Percentiles rank a stretch among this genome's conserved stretches.
These are phyloP conservation scores for Gryllus longicercus DNA, from an alignment of 2,888 invertebrate genomes.

Conservation along the genomic window DNA sequence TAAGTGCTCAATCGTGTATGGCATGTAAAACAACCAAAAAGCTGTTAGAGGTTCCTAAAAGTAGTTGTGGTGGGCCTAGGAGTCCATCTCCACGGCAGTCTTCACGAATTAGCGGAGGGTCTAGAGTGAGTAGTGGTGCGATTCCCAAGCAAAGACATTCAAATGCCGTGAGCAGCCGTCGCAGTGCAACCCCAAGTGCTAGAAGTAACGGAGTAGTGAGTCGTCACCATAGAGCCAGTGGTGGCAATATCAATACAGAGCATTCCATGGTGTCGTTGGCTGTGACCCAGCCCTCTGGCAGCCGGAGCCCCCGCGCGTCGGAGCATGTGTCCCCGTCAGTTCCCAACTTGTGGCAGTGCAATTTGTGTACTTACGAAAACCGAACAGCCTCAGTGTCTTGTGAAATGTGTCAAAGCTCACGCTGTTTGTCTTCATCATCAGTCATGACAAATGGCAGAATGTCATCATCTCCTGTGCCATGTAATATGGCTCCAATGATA, in stretches of 20 bases:
- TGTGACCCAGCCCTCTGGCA: background rate
- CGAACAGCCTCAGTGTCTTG: conserved; percentile 56
- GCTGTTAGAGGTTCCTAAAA: conserved; percentile 38
- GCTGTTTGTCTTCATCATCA: conserved; percentile 45
- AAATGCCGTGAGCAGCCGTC: conserved; percentile 24
- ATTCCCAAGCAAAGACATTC: conserved; percentile 36
- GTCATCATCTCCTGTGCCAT: conserved; percentile 24
- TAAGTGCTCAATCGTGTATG: conserved; percentile 63
- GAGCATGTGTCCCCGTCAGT: background rate
- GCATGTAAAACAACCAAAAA: conserved; percentile 66
- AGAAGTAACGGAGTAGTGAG: conserved; percentile 25
- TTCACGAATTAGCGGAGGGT: conserved; percentile 24
- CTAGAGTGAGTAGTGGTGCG: conserved; percentile 33
- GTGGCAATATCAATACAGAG: background rate
- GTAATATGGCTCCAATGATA: conserved; percentile 24
- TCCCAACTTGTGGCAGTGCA: conserved; percentile 66
- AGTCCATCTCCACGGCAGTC: conserved; percentile 45
- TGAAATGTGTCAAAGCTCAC: conserved; percentile 72
- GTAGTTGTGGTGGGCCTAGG: conserved; percentile 48
- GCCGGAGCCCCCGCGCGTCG: background rate
- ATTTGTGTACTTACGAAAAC: conserved; percentile 79
- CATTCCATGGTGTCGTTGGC: background rate
- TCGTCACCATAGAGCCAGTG: conserved; percentile 20
- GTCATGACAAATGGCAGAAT: conserved; percentile 32
- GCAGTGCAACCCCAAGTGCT: conserved; percentile 4